Base-by-base conservation (phyloP, 1,140 invertebrate species). In the Oncopodura yosiiana region DNA sequence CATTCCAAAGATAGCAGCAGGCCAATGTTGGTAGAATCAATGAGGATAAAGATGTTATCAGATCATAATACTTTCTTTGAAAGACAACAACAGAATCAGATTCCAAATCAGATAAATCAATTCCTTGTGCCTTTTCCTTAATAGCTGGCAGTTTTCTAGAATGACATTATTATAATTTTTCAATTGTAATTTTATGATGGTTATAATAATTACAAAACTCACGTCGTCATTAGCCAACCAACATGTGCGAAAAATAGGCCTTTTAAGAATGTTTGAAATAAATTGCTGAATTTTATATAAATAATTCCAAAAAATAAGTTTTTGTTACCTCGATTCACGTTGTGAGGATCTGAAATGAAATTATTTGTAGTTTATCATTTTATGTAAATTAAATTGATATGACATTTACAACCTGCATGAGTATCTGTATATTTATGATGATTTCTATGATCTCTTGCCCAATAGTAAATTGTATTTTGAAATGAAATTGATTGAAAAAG, bases 401-500 rank as follows among this genome's bases (percentile, higher is more conserved):
- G n/a, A n/a, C n/a, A n/a, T n/a, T 34, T 8, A 34, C 30, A 34
- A 14, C 6, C 30, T 3, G 77, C 79, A 66, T 80, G 80, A 0
- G 94, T 96, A 70, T 97, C 94, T 3, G 84, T 87, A 73, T 83
- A 96, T 69, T 96, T 96, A 74, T 97, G 94, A 69, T 98, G 94
- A 56, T 94, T 87, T 60, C 94, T 77, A 72, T 98, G 94, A 70
- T 96, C 93, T 51, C 93, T 76, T 0, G 83, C 78, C 93, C 94
- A 97, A 68, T 94, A 91, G 53, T 86, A 81, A n/a, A 89, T 84
- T 41, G 86, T 80, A 72, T 96, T 93, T 14, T 93, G 82, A 56
- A 89, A 83, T 16, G 90, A 83, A 59, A 83, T 72, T 0, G 84
- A 86, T 65, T 94, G 84, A 43, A 80, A 73, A 12, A 87, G 37